Base-by-base conservation (phyloP, 30 jellyfish, hydroid and myxozoan species). In the Sanderia malayensis region DNA sequence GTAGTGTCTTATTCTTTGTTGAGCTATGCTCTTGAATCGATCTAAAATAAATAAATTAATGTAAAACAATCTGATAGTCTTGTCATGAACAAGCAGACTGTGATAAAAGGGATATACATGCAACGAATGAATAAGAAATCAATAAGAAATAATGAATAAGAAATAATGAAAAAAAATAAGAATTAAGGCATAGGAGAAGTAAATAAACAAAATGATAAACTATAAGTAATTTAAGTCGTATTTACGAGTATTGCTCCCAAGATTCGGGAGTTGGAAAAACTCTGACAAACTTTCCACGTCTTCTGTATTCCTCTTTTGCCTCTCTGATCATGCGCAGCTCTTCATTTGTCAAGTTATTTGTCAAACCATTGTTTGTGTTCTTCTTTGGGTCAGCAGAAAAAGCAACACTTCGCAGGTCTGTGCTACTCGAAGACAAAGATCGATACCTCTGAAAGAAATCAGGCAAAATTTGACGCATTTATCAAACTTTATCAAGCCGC, bases 241-340 rank as follows among this genome's bases (percentile, higher is more conserved):
- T 93, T 71, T 53, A 88, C 97, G 92, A 70, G 64, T 80, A 88
- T 11, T 65, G 79, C 52, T 81, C 95, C 97, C 97, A 88, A 1
- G 97, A 88, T 47, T 88, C 97, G 15, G 97, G 95, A 23, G 97
- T 67, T 41, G 97, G 97, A 61, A 73, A 88, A 22, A 88, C 80
- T n/a, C 97, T 57, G 32, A 88, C 88, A 69, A 88, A 81, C 47
- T 73, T 73, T 24, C 97, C 97, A 13, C 95, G 64, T 46, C 93
- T 61, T 30, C 61, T 74, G 93, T 80, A 88, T 47, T 88, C 97
- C 13, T 80, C 97, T 49, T 82, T 81, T 10, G 95, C 84, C 41
- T 80, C 95, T 27, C 94, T 52, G 37, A 88, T 77, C 83, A 88
- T 61, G 32, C 85, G 81, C 62, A 66, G 80, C 44, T 88, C 97